These are phyloP conservation scores for Etia nguti DNA, from an alignment of 2,113 vertebrate genomes.

Conservation along the genomic window DNA sequence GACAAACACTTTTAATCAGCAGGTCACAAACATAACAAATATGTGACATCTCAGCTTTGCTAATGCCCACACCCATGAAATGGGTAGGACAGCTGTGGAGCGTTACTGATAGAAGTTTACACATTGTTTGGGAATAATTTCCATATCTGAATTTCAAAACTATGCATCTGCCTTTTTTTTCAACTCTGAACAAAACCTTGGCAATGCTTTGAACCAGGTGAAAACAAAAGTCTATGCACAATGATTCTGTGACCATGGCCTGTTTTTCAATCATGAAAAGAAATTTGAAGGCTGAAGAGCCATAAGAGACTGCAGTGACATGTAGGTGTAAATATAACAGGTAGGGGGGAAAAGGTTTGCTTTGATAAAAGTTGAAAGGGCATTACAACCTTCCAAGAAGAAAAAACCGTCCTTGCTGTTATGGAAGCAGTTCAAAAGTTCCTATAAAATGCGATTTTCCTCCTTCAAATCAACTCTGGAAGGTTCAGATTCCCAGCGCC, in stretches of 20 bases:
- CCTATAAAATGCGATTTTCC: neutral
- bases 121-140: neutral
- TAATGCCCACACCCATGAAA: neutral
- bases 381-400: neutral
- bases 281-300: neutral
- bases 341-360: fast-evolving
- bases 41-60: neutral
- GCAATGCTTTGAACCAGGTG: neutral
- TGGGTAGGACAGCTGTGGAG: neutral
- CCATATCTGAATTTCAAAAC: neutral
- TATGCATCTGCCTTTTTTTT: neutral
- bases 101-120: neutral
- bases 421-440: slow-evolving; percentile 10
- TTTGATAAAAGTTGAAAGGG: neutral
- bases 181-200: neutral
- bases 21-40: neutral
- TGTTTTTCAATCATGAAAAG: neutral
- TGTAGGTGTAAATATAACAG: neutral
- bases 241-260: neutral
- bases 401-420: neutral
- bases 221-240: neutral
- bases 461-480: neutral
- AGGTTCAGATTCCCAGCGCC: neutral
- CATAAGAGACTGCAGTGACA: neutral
- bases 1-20: neutral